Evolutionary conservation across 2,888 invertebrate species (phyloP), one percentile per base, ranked within the genome.

Genomic region (Aricia artaxerxes): DNA sequence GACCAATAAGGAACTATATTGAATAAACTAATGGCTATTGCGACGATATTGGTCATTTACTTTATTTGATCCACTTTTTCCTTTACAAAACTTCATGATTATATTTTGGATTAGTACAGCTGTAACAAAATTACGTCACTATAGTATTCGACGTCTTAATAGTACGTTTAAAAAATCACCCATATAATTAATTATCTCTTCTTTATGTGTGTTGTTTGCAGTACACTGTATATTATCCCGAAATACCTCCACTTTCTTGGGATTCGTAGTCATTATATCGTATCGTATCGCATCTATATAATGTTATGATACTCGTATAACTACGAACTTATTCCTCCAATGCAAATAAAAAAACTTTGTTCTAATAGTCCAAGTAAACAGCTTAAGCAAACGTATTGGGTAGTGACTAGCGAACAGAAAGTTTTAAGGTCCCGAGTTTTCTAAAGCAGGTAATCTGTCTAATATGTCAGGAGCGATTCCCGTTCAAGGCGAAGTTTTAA

Each of bases 1-100:
- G 84, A 84, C 85, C 87, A 89, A 88, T 88, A 89, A 87, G 85
- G 85, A 83, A 83, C 85, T 87, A 85, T 85, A 87, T 85, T 82
- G 80, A 86, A 86, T 84, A 85, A 86, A 89, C 83, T 86, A 87
- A 88, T 82, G 85, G 83, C 85, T 86, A 87, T 88, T 85, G 84
- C 84, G 80, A 82, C 83, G 84, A 85, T 86, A 86, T 85, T 85
- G 84, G 84, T 85, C 83, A 81, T 83, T 85, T 82, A 83, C 84
- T 82, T 79, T 80, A 78, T 44, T 73, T 24, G 44, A 44, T 49
- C 4, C n/a, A 44, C 7, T 44, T 73, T 40, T 73, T 24, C 13
- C 11, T 31, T 53, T 73, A 73, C 0, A 40, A 72, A 40, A 73
- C 40, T 73, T 40, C 13, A 35, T 73, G 73, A 40, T 72, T 38